These are phyloP conservation scores for Cyprinella venusta DNA, from an alignment of 2,797 vertebrate genomes.

Conservation along the genomic window DNA sequence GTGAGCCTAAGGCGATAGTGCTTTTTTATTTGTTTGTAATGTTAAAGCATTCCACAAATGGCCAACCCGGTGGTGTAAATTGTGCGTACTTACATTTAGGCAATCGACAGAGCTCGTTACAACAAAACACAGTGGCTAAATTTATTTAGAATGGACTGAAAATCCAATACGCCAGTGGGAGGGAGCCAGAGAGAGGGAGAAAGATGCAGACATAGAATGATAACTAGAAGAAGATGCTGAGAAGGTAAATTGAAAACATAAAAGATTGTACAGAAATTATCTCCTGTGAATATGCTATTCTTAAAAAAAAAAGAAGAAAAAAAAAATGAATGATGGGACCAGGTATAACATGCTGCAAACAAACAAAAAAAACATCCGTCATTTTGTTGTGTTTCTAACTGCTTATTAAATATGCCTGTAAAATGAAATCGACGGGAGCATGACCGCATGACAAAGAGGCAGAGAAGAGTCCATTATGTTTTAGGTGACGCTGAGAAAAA, in stretches of 20 bases:
- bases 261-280: conserved; percentile 31
- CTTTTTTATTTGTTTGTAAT: conserved; percentile 83
- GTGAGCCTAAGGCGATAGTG: conserved; percentile 74
- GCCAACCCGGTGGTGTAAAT: conserved; percentile 73
- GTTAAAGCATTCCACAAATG: conserved; percentile 78
- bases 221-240: conserved; percentile 44
- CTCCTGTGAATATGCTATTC: conserved; percentile 19
- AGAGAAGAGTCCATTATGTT: not conserved
- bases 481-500: not conserved
- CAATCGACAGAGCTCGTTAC: conserved; percentile 79
- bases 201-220: not conserved
- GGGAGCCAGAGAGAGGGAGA: conserved; percentile 44
- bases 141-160: conserved; percentile 75
- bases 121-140: conserved; percentile 70
- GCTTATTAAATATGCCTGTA: conserved; percentile 6
- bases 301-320: not conserved
- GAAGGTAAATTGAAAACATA: conserved; percentile 54
- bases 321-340: not conserved
- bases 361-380: not conserved
- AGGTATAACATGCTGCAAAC: not conserved
- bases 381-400: conserved; percentile 21
- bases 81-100: conserved; percentile 80
- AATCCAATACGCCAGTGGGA: conserved; percentile 59
- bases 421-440: not conserved
- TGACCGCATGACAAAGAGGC: not conserved